Percentiles rank a stretch among this genome's conserved stretches.
Conservation (phyloP, 2,888 invertebrate genomes). For the Octonoba sinensis region DNA sequence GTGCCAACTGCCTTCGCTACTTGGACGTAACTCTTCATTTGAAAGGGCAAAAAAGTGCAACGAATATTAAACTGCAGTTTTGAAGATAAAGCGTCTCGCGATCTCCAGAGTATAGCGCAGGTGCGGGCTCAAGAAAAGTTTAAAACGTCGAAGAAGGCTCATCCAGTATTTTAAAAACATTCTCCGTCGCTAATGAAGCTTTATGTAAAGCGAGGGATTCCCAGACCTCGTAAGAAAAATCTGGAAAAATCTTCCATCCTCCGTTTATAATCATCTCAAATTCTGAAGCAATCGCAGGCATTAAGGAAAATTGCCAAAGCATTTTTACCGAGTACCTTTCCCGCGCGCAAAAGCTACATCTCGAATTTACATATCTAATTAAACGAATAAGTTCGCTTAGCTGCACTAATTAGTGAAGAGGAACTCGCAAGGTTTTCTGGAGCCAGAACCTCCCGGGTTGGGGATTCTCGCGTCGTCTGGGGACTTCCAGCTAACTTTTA, state of each 20-base stretch:
- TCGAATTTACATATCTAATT: slow-evolving; percentile 62
- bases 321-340: slow-evolving; percentile 9
- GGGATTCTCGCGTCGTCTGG: slow-evolving; percentile 14
- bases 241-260: slow-evolving; percentile 51
- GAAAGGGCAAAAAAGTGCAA: slow-evolving; percentile 11
- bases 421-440: slow-evolving; percentile 48
- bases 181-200: slow-evolving; percentile 57
- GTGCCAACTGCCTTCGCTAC: too few species aligned
- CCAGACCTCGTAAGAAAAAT: slow-evolving; percentile 42
- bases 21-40: too few species aligned
- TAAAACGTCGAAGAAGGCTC: slow-evolving; percentile 28
- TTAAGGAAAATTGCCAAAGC: slow-evolving; percentile 23
- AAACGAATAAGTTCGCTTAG: slow-evolving; percentile 57
- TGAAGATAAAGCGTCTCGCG: slow-evolving; percentile 13
- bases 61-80: slow-evolving; percentile 48
- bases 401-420: slow-evolving; percentile 55
- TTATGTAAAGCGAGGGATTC: slow-evolving; percentile 41
- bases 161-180: slow-evolving; percentile 9
- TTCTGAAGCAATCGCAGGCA: slow-evolving; percentile 52
- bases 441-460: slow-evolving; percentile 20
- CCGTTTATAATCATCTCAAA: slow-evolving; percentile 46
- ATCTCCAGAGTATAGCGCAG: slow-evolving; percentile 6
- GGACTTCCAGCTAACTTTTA: slow-evolving; percentile 25
- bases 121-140: slow-evolving; percentile 48
- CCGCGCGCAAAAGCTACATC: slow-evolving; percentile 28